Evolutionary conservation across 2,888 invertebrate species (phyloP), one percentile per base, ranked within the genome.

Genomic region (Agelastica alni): DNA sequence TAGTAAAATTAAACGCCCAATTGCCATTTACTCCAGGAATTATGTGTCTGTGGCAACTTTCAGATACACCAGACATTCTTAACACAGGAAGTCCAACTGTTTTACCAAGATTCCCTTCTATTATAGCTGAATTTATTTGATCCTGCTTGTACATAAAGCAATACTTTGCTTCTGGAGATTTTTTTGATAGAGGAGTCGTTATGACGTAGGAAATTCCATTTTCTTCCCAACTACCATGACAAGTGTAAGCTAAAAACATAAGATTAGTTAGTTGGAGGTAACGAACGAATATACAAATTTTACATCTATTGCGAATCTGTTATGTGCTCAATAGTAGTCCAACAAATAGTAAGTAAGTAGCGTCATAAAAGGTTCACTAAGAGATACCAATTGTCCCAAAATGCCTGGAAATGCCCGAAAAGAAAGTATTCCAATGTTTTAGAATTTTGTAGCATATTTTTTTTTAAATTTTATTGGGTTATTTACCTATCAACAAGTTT

Each of bases 141-240:
- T 70, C 70, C 17, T 70, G 70, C n/a, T 79, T 78, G 74, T 85
- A 86, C 34, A 85, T 79, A 75, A 87, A 83, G 77, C 87, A 87
- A 69, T 83, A 80, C 12, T 85, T 79, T 1, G 81, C 79, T 49
- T 82, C 81, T 0, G 78, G 72, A 7, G 81, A 77, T 51, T 78
- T 78, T 52, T 80, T 71, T 4, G 80, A 73, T 31, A 76, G 70
- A 0, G 83, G 83, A 3, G 86, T 85, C n/a, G 87, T 85, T 58
- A 89, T 84, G 63, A 88, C 81, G 75, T 82, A 87, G 60, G 85
- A 83, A 6, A 82, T 79, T 16, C 80, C 79, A 36, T 83, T 82
- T 59, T 85, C 85, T 61, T 81, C 78, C 89, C 89, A 89, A 70
- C 84, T 84, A 41, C 88, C 89, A 71, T 88, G 86, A 72, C 89